Base-by-base conservation (phyloP, 1,140 invertebrate species). In the Aphelinus certus region DNA sequence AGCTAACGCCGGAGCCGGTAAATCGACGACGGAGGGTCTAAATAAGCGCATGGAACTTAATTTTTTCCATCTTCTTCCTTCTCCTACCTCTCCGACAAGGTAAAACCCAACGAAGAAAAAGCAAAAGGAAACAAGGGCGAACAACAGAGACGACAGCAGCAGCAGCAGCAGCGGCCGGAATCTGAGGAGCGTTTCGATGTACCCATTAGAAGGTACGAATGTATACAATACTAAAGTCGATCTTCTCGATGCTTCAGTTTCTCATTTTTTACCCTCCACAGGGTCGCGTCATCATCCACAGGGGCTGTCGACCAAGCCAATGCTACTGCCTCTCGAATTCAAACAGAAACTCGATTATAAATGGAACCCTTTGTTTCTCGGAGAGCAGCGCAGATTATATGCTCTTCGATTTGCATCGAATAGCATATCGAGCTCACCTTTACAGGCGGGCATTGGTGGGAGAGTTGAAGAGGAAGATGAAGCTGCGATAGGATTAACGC, bases 21-120 rank as follows among this genome's bases (percentile, higher is more conserved):
- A 74, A 74, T 67, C 66, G 65, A 67, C 64, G 48, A 67, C 64
- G 48, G 47, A 73, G 63, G 66, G 65, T 66, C 51, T 55, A 68
- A 74, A 74, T 56, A 68, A 63, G 58, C 26, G 47, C 47, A 49
- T 53, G 42, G 51, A 74, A 74, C 65, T 74, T 74, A 62, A 67
- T 61, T 74, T 68, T 73, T 51, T 68, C 66, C 56, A 7, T 55
- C 46, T 51, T 10, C 7, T 26, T 48, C 5, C 61, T 10, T n/a
- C 26, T 62, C 6, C 47, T 47, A 5, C 6, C 49, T 51, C 53
- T 26, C 45, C 7, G 6, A 46, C 7, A 3, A 7, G 43, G 10
- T 63, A 55, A 45, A 63, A 65, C 7, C 57, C 61, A 57, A 49
- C 7, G 46, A 62, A 60, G 4, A 61, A 74, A 57, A 49, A 53